A percentile compares a stretch with the other conserved stretches of the same genome.
phyloP scores from a whole-genome alignment of 2,888 invertebrate genomes.

The Drosophila picticornis region DNA sequence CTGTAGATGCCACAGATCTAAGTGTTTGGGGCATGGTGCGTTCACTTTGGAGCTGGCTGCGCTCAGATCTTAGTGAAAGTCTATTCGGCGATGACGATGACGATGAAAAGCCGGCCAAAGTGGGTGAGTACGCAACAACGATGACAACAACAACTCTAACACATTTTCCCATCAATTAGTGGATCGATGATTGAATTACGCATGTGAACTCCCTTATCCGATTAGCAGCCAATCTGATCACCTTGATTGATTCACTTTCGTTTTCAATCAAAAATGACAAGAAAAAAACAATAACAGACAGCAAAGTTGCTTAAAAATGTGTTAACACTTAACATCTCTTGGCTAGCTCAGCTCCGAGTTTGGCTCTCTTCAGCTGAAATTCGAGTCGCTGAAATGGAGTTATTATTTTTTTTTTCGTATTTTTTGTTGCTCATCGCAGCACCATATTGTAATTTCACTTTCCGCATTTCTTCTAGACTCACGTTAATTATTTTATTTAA shows the following conservation, averaged over 20 bases:
- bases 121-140: slow-evolving; percentile 63
- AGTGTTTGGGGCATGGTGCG: slow-evolving; percentile 82
- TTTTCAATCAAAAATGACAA: slow-evolving; percentile 71
- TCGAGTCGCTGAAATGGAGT: slow-evolving; percentile 14
- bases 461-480: slow-evolving; percentile 64
- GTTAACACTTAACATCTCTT: slow-evolving; percentile 46
- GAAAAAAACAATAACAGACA: slow-evolving; percentile 13
- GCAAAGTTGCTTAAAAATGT: slow-evolving; percentile 49
- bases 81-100: slow-evolving; percentile 72
- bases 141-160: slow-evolving; percentile 4
- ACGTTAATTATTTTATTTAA: slow-evolving; percentile 48
- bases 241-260: slow-evolving; percentile 69
- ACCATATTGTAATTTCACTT: slow-evolving; percentile 71
- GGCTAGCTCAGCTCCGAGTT: background rate
- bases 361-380: slow-evolving; percentile 11
- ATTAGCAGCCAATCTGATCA: slow-evolving; percentile 66
- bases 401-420: slow-evolving; percentile 4
- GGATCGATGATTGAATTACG: slow-evolving; percentile 40
- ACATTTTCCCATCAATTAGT: slow-evolving; percentile 55
- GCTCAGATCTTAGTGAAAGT: slow-evolving; percentile 82
- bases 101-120: slow-evolving; percentile 61
- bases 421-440: slow-evolving; percentile 32
- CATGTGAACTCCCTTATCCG: slow-evolving; percentile 24
- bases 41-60: slow-evolving; percentile 82
- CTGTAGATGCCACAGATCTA: slow-evolving; percentile 65